Percentiles rank a stretch among this genome's conserved stretches.
phyloP scores from a whole-genome alignment of 1,140 invertebrate species.

The Notospermus geniculatus region DNA sequence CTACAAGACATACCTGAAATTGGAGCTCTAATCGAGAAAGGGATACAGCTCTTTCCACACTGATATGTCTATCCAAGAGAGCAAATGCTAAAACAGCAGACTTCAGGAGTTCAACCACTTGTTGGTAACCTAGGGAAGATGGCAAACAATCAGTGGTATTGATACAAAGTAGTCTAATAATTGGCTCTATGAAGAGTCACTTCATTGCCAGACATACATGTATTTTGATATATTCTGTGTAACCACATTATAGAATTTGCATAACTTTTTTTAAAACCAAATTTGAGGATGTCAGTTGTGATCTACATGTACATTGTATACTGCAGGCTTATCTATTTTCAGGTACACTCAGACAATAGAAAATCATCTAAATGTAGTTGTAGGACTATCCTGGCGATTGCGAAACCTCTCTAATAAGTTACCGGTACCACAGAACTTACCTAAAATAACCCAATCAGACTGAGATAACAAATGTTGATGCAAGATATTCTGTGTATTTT shows the following conservation, averaged over 20 bases:
- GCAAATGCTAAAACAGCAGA: conserved; percentile 84
- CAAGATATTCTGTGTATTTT: conserved; percentile 68
- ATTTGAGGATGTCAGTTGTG: too few relatives aligned
- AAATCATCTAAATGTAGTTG: too few relatives aligned
- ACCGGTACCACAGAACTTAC: conserved; percentile 56
- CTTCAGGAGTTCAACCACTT: conserved; percentile 86
- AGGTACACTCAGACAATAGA: not conserved
- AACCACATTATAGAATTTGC: too few relatives aligned
- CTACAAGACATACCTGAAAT: conserved; percentile 78
- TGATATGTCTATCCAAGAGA: conserved; percentile 71
- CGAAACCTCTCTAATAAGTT: not conserved
- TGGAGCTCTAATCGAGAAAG: conserved; percentile 85
- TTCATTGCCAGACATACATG: too few relatives aligned
- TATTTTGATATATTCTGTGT: too few relatives aligned
- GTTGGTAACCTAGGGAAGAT: conserved; percentile 71
- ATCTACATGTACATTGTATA: too few relatives aligned
- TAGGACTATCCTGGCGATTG: too few relatives aligned
- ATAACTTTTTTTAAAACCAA: too few relatives aligned
- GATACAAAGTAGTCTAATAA: too few relatives aligned
- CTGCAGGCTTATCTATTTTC: too few relatives aligned
- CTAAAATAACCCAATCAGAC: conserved; percentile 74
- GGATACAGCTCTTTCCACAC: conserved; percentile 76
- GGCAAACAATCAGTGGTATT: too few relatives aligned
- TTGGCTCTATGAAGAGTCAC: too few relatives aligned
- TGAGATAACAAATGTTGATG: conserved; percentile 73